phyloP scores from a whole-genome alignment of 2,113 vertebrate species.

The Nymphicus hollandicus region DNA sequence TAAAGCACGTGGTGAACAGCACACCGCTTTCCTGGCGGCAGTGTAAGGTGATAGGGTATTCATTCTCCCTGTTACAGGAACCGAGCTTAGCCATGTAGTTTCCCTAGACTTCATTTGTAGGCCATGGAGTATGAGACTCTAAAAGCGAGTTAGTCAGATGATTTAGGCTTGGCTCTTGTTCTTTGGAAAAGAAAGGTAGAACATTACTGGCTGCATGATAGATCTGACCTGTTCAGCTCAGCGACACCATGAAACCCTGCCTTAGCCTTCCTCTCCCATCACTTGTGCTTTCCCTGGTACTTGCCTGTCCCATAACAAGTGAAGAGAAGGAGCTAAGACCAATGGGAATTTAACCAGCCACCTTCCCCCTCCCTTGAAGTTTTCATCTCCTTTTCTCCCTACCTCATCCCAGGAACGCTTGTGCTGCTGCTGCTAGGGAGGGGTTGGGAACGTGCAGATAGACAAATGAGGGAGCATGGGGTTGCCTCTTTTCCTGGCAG shows the following conservation, averaged over 20 bases:
- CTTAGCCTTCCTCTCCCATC: background rate
- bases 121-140: background rate
- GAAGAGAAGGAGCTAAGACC: background rate
- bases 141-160: background rate
- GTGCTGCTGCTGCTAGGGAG: background rate
- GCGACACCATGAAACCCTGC: background rate
- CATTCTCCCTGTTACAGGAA: background rate
- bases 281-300: background rate
- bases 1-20: fast-evolving
- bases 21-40: fast-evolving
- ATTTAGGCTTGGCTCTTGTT: background rate
- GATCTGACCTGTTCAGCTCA: background rate
- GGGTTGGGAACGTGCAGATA: background rate
- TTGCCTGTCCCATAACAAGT: background rate
- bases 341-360: background rate
- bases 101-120: background rate
- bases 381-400: background rate
- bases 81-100: background rate
- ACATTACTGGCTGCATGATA: background rate
- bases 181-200: background rate
- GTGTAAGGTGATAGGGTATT: fast-evolving
- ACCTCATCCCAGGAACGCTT: background rate
- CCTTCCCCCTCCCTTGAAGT: background rate
- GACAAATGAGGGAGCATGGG: background rate
- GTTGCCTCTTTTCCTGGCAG: background rate